phyloP scores from a whole-genome alignment of 2,113 vertebrate genomes.

The Salvelinus fontinalis region DNA sequence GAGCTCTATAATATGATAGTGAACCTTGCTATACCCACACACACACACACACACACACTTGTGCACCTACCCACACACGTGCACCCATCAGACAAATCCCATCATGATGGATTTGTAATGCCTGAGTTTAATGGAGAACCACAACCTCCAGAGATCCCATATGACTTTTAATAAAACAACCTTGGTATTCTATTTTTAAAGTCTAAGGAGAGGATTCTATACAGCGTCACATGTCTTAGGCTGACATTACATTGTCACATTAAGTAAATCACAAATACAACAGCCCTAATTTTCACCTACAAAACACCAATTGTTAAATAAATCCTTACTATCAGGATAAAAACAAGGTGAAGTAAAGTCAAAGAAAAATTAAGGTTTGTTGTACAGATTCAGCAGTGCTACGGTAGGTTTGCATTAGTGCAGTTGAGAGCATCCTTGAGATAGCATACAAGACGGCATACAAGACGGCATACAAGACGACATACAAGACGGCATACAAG shows the following conservation, averaged over 20 bases:
- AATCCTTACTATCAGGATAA: background rate
- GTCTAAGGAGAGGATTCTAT: background rate
- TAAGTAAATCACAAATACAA: slow-evolving; percentile 59
- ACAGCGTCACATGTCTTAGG: slow-evolving; percentile 30
- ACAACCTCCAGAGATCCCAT: background rate
- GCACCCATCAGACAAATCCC: too few species aligned
- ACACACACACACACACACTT: background rate
- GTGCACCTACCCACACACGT: background rate
- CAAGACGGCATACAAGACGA: background rate
- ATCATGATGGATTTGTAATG: background rate
- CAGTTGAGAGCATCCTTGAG: background rate
- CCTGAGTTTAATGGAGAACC: background rate
- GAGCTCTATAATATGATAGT: too few species aligned
- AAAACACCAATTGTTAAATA: slow-evolving; percentile 5
- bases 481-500: too few species aligned
- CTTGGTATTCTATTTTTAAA: slow-evolving; percentile 1
- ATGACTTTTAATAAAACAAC: slow-evolving; percentile 8
- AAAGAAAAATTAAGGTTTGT: background rate
- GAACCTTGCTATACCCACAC: too few species aligned
- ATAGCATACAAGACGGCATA: background rate
- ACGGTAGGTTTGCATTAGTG: background rate
- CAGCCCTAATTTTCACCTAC: slow-evolving; percentile 19
- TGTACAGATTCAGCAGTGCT: slow-evolving; percentile 12
- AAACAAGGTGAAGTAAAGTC: background rate
- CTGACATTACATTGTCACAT: slow-evolving; percentile 42